Evolutionary conservation across 2,797 vertebrate genomes (phyloP).

Genomic region (Pelodytes ibericus): DNA sequence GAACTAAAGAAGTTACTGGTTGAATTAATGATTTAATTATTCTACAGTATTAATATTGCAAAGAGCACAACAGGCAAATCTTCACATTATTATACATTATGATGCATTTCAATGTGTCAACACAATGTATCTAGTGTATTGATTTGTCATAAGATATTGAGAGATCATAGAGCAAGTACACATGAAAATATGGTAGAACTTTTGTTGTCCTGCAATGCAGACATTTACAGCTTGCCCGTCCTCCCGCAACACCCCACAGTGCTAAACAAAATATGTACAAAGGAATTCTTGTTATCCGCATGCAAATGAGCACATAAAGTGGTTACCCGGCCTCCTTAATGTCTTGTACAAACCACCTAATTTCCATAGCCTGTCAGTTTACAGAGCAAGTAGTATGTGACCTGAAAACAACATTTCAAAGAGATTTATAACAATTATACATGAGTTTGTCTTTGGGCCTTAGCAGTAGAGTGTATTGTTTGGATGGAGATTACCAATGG

Average conservation of each 20-base stretch:
- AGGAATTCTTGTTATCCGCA: slow-evolving; percentile 19
- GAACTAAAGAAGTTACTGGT: too few relatives aligned
- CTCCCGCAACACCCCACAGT: slow-evolving; percentile 32
- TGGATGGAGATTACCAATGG: too few relatives aligned
- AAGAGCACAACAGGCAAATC: slow-evolving; percentile 1
- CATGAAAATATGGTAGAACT: not conserved
- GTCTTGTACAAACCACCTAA: slow-evolving; percentile 33
- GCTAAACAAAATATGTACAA: slow-evolving; percentile 25
- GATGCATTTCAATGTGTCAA: slow-evolving; percentile 13
- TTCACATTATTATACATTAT: slow-evolving; percentile 41
- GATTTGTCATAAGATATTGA: too few relatives aligned
- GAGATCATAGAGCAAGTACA: too few relatives aligned
- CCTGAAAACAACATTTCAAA: slow-evolving; percentile 19
- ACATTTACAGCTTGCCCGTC: slow-evolving; percentile 33
- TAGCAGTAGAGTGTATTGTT: too few relatives aligned
- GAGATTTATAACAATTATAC: not conserved
- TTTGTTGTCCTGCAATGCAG: not conserved
- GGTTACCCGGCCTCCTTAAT: slow-evolving; percentile 10
- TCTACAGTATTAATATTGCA: slow-evolving; percentile 7
- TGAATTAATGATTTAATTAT: too few relatives aligned
- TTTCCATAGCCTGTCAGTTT: slow-evolving; percentile 13
- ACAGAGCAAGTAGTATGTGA: not conserved
- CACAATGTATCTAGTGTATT: not conserved
- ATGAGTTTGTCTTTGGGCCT: slow-evolving; percentile 5
- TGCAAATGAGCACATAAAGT: slow-evolving; percentile 27